Conservation (phyloP, 2,888 invertebrate genomes). For the Hermodice carunculata region DNA sequence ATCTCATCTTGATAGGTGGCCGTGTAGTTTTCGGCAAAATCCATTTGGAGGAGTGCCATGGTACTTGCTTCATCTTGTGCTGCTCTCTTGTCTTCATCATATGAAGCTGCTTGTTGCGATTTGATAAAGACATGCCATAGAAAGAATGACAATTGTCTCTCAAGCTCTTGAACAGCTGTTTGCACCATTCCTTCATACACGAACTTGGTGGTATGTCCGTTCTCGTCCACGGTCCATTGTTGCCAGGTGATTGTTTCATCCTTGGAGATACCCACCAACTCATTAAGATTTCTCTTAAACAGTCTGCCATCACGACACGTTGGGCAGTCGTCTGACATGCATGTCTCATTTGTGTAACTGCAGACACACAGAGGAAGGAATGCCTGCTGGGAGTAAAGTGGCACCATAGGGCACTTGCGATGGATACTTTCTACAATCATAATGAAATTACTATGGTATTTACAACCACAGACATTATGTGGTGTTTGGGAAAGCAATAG, state of each 20-base stretch:
- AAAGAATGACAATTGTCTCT: neutral
- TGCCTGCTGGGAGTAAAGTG: no score
- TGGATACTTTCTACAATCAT: slow-evolving; percentile 23
- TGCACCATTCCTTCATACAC: neutral
- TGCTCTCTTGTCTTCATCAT: neutral
- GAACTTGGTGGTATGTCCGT: neutral
- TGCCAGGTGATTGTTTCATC: neutral
- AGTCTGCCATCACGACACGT: neutral
- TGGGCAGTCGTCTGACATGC: neutral
- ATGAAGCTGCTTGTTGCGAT: slow-evolving; percentile 7
- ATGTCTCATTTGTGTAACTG: neutral
- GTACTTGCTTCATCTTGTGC: neutral
- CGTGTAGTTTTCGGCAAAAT: slow-evolving; percentile 25
- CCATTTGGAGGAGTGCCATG: slow-evolving; percentile 17
- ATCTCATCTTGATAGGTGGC: slow-evolving; percentile 22
- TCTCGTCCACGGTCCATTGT: neutral
- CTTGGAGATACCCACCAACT: neutral
- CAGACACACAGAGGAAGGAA: neutral
- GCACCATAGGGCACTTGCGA: slow-evolving; percentile 6
- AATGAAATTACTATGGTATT: slow-evolving; percentile 21
- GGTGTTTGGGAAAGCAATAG: neutral
- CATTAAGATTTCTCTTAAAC: neutral
- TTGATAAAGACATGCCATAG: slow-evolving; percentile 20
- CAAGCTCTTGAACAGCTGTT: slow-evolving; percentile 8
- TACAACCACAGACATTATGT: slow-evolving; percentile 22